Conservation (phyloP, 2,113 vertebrate genomes). For the Chaenocephalus aceratus region DNA sequence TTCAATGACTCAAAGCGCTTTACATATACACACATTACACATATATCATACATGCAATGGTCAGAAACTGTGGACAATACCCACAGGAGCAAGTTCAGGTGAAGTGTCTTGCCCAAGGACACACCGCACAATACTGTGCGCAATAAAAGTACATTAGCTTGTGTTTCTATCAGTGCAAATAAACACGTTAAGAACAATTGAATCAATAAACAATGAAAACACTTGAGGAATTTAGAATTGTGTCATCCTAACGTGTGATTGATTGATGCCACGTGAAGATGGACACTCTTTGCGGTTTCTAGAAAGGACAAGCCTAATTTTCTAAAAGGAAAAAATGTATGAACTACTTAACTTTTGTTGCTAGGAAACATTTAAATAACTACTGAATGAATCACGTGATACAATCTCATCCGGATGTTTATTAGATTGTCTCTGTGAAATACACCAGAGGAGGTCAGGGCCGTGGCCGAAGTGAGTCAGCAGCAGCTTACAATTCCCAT, state of each 20-base stretch:
- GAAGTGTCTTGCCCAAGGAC: too few relatives aligned
- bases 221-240: neutral
- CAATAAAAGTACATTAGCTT: neutral
- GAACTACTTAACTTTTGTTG: neutral
- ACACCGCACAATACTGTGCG: neutral
- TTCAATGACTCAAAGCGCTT: too few relatives aligned
- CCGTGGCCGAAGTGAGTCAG: slow-evolving; percentile 24
- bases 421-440: neutral
- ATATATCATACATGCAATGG: too few relatives aligned
- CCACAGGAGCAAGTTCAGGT: too few relatives aligned
- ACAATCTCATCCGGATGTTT: neutral
- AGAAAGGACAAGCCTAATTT: neutral
- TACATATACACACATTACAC: too few relatives aligned
- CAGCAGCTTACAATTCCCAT: slow-evolving; percentile 43
- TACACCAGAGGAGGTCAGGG: neutral
- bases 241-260: neutral
- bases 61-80: too few relatives aligned
- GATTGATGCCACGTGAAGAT: neutral
- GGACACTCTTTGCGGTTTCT: neutral
- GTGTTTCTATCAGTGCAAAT: neutral
- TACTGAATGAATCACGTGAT: neutral
- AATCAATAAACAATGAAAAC: neutral
- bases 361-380: neutral
- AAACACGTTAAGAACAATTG: neutral
- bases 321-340: neutral